Percentiles rank a stretch among this genome's conserved stretches.
Conservation (phyloP, 2,888 invertebrate species). For the Rhagium mordax region DNA sequence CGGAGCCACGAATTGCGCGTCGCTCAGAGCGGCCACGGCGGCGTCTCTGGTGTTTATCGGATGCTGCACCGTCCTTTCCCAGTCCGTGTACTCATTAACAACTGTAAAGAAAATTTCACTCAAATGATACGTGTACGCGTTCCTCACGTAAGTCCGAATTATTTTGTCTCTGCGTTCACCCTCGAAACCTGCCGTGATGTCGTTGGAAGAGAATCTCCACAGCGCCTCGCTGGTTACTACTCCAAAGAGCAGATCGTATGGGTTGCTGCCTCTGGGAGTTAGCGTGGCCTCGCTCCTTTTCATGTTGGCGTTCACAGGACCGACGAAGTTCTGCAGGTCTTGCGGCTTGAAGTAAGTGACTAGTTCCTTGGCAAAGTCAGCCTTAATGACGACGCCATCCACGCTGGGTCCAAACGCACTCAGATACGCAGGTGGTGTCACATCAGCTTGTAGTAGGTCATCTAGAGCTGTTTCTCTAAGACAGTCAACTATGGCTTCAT, state of each 20-base stretch:
- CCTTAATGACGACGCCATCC: constrained; percentile 95
- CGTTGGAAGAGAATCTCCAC: constrained; percentile 89
- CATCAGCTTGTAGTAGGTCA: constrained; percentile 82
- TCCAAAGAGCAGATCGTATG: constrained; percentile 91
- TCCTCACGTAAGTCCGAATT: constrained; percentile 92
- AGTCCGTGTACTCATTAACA: constrained; percentile 98
- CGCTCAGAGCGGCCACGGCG: constrained; percentile 92
- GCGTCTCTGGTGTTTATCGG: constrained; percentile 91
- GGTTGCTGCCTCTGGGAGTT: constrained; percentile 74
- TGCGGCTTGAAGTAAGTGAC: constrained; percentile 80
- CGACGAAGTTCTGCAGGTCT: constrained; percentile 77
- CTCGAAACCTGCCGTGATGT: constrained; percentile 88
- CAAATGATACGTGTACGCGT: constrained; percentile 95
- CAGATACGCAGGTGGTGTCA: constrained; percentile 85
- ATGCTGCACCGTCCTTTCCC: constrained; percentile 93
- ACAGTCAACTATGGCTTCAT: constrained; percentile 89
- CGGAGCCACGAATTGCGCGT: constrained; percentile 95
- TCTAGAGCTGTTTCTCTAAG: constrained; percentile 83
- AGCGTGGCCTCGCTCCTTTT: constrained; percentile 77
- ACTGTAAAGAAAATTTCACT: constrained; percentile 97
- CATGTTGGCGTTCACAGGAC: constrained; percentile 75
- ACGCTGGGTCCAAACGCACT: constrained; percentile 94
- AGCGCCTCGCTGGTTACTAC: constrained; percentile 94
- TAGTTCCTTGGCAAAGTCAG: constrained; percentile 87
- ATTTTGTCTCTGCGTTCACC: constrained; percentile 91